Evolutionary conservation across 2,797 vertebrate genomes (phyloP), one percentile per base, ranked within the genome.

Genomic region (Anguilla marmorata): DNA sequence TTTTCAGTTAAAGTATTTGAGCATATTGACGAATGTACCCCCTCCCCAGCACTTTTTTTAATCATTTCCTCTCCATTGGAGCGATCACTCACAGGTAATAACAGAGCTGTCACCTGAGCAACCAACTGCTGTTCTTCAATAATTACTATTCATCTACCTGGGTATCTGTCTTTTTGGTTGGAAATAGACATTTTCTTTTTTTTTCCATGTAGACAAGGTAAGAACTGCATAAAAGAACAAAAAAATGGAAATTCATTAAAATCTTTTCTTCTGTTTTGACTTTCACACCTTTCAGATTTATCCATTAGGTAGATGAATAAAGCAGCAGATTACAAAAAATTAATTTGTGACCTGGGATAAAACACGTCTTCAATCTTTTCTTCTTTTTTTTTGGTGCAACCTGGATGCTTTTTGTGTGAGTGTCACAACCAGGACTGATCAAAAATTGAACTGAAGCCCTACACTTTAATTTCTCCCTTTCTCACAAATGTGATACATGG

Each of bases 71-170:
- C 41, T 82, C 79, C 45, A 82, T 82, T 50, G 45, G 79, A 48
- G 41, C 45, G 9, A 82, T 82, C 41, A 50, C n/a, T 82, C 24
- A 50, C 79, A 50, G 79, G 45, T 82, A 82, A 82, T 82, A 82
- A 82, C 79, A 82, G 79, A 82, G 79, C 79, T 82, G 79, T 82
- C 79, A 82, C 79, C 79, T 82, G 79, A 82, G 79, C 79, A 82
- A 82, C 79, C 21, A 82, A 82, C 79, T 82, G 79, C 79, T 50
- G 79, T n/a, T 82, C 79, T 80, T 21, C 79, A 48, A 82, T 82
- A 82, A 82, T 80, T 80, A 80, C 76, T 80, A 48, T 82, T 82
- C 79, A 48, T 82, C 79, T 24, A 3, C 41, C 79, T 41, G 33
- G 12, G 37, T 76, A 33, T n/a, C 45, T 50, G n/a, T 82, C 41